These are phyloP conservation scores for Glareola pratincola DNA, from an alignment of 2,113 vertebrate species.

Conservation along the genomic window DNA sequence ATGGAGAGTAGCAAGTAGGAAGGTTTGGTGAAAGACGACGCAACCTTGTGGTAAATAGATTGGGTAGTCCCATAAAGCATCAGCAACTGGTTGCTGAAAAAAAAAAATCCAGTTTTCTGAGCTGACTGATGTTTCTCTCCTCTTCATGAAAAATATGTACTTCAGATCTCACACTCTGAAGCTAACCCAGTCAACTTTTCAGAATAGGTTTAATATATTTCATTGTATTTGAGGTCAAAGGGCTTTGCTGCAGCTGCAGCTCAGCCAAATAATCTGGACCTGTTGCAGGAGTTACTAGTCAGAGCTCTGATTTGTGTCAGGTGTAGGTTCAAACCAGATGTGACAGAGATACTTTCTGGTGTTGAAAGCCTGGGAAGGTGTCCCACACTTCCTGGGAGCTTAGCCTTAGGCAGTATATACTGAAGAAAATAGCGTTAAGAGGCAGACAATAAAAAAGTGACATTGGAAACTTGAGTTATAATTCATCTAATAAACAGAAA, in stretches of 20 bases:
- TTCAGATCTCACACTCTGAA: slow-evolving; percentile 10
- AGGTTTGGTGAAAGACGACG: background rate
- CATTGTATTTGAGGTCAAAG: slow-evolving; percentile 46
- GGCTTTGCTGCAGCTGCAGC: slow-evolving; percentile 48
- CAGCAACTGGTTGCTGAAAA: background rate
- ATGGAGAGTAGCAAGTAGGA: background rate
- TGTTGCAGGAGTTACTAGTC: slow-evolving; percentile 52
- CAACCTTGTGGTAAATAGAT: background rate
- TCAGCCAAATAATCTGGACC: slow-evolving; percentile 38
- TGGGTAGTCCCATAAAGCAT: background rate
- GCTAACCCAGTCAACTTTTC: slow-evolving; percentile 12
- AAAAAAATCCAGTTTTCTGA: slow-evolving; percentile 23
- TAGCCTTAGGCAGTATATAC: background rate
- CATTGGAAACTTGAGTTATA: background rate
- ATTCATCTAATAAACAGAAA: slow-evolving; percentile 35
- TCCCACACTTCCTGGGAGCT: slow-evolving; percentile 59
- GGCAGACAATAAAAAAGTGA: slow-evolving; percentile 15
- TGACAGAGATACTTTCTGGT: slow-evolving; percentile 40
- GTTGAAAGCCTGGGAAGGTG: slow-evolving; percentile 45
- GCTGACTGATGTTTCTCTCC: slow-evolving; percentile 7
- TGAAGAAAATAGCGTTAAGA: slow-evolving; percentile 8
- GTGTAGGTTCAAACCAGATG: slow-evolving; percentile 48
- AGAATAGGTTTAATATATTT: slow-evolving; percentile 47
- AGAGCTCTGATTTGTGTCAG: slow-evolving; percentile 58
- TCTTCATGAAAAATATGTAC: background rate